Evolutionary conservation across 2,797 vertebrate genomes (phyloP).

Genomic region (Falco columbarius): DNA sequence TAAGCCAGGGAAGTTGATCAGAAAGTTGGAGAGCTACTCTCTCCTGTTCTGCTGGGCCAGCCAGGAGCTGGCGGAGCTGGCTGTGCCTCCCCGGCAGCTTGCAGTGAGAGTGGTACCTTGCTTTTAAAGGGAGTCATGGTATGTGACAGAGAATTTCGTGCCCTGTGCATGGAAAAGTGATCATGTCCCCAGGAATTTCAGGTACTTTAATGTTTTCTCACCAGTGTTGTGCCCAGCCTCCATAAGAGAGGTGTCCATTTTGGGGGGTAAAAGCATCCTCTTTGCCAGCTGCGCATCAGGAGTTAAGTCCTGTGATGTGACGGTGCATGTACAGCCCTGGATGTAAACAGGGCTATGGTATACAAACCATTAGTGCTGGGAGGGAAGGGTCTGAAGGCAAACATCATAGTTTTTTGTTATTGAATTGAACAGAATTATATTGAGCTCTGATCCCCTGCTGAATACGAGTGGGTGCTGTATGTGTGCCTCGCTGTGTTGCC

Average conservation of each 20-base stretch:
- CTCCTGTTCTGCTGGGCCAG: neutral
- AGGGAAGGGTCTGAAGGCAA: neutral
- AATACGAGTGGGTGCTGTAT: neutral
- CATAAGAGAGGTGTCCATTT: neutral
- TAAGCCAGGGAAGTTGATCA: neutral
- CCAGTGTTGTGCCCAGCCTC: neutral
- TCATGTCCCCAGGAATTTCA: neutral
- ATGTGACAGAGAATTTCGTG: neutral
- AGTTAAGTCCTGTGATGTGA: neutral
- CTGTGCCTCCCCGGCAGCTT: neutral
- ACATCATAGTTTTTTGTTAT: no score
- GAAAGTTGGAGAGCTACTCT: neutral
- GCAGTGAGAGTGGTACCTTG: neutral
- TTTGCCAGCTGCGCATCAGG: neutral
- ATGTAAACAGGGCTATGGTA: neutral
- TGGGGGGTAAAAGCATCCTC: neutral
- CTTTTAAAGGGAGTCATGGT: conserved; percentile 25
- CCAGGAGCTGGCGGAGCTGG: neutral
- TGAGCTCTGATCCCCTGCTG: neutral
- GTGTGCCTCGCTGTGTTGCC: neutral
- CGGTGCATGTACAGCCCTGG: neutral
- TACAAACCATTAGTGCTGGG: neutral
- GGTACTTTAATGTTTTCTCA: neutral
- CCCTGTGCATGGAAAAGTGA: neutral
- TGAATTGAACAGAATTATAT: no score